Percentiles rank a stretch among this genome's conserved stretches.
phyloP scores from a whole-genome alignment of 2,113 vertebrate species.

The Etia nguti region DNA sequence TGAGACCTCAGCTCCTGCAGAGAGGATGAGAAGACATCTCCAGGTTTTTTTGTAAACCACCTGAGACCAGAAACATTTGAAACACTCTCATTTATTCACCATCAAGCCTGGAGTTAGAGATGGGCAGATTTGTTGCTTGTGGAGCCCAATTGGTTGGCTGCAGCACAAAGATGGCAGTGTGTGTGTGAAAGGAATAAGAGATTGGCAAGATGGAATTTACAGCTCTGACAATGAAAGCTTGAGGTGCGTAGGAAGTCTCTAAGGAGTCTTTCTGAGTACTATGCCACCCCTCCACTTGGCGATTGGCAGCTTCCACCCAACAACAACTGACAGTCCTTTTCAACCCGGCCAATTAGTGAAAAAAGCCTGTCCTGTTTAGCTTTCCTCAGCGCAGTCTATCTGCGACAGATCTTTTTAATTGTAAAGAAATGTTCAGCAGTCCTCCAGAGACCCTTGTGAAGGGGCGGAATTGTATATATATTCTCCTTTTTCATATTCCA shows the following conservation, averaged over 20 bases:
- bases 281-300: neutral
- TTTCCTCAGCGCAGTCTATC: neutral
- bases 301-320: slow-evolving; percentile 12
- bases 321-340: slow-evolving; percentile 24
- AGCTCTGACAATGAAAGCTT: slow-evolving; percentile 9
- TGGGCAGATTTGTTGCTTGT: slow-evolving; percentile 21
- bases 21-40: slow-evolving; percentile 18
- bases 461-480: slow-evolving; percentile 3
- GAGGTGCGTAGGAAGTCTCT: slow-evolving; percentile 20
- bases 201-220: slow-evolving; percentile 24
- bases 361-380: slow-evolving; percentile 15
- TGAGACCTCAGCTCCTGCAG: slow-evolving; percentile 6
- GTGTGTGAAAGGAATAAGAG: neutral
- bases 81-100: slow-evolving; percentile 40
- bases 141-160: slow-evolving; percentile 9
- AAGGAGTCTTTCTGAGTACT: neutral
- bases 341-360: slow-evolving; percentile 46
- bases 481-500: slow-evolving; percentile 1
- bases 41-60: neutral
- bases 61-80: slow-evolving; percentile 34
- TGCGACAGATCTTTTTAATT: slow-evolving; percentile 47
- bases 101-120: slow-evolving; percentile 4
- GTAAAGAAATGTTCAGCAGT: slow-evolving; percentile 28
- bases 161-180: neutral
- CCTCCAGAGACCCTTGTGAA: slow-evolving; percentile 26